phyloP scores from a whole-genome alignment of 2,113 vertebrate species.

The Trogon melanurus region DNA sequence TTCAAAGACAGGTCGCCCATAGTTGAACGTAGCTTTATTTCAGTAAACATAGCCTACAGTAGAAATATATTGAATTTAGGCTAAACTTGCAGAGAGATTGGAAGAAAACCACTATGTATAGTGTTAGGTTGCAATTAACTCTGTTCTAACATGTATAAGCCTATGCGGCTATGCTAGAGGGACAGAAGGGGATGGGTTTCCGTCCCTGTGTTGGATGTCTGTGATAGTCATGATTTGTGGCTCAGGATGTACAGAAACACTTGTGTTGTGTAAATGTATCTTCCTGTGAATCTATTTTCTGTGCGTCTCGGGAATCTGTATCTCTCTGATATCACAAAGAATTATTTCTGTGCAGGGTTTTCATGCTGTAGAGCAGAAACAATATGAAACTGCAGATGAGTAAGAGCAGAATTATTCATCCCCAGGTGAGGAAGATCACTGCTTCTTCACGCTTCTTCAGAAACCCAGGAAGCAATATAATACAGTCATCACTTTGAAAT shows the following conservation, averaged over 20 bases:
- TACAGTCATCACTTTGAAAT: neutral
- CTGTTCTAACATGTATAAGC: neutral
- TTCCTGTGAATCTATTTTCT: neutral
- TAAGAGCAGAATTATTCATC: neutral
- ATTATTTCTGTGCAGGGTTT: neutral
- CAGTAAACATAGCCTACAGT: constrained; percentile 73
- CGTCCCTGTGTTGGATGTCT: neutral
- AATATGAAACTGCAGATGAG: neutral
- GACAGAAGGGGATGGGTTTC: neutral
- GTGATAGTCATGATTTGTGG: neutral
- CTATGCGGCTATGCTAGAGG: neutral
- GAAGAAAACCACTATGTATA: neutral
- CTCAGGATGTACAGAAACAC: neutral
- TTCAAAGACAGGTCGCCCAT: constrained; percentile 80
- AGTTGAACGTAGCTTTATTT: constrained; percentile 75
- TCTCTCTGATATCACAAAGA: neutral
- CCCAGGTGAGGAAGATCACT: neutral
- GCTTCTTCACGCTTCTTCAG: neutral
- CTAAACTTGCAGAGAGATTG: constrained; percentile 50
- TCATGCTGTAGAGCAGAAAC: neutral
- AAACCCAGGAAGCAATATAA: neutral
- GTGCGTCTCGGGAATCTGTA: neutral
- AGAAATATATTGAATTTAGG: constrained; percentile 74
- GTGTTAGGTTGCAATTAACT: constrained; percentile 25
- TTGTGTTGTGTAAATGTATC: neutral